Base-by-base conservation (phyloP, 2,888 invertebrate genomes). In the Choristoneura rosaceana region DNA sequence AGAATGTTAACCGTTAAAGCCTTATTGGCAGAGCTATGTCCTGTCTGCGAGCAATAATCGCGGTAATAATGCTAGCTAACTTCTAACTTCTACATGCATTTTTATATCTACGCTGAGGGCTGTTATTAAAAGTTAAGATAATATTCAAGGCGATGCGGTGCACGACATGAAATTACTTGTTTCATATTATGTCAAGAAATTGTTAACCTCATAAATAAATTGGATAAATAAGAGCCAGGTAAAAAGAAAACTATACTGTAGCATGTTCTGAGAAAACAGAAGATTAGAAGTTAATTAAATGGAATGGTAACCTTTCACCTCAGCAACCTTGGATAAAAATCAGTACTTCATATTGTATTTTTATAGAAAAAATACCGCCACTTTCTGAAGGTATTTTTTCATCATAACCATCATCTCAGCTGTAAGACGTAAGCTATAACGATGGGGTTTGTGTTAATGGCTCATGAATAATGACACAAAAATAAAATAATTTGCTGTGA, bases 101-200 rank as follows among this genome's bases (percentile, higher is more conserved):
- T 87, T 88, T 88, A 86, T 84, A 81, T 78, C 69, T 78, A 77
- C 81, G 76, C 83, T 82, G 80, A 83, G 81, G 82, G 80, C 74
- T 82, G 85, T 87, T 90, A 90, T 89, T 90, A 89, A 87, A 89
- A 87, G 78, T 87, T 84, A 77, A 86, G 90, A 90, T 90, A 89
- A 90, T 88, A 88, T 86, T 84, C 74, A 77, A 79, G 75, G 79
- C 83, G 79, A 86, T 86, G 86, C 81, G 75, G 81, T 84, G 86
- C 90, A 90, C 88, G 90, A 84, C 84, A 89, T 78, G 78, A 74
- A 80, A 81, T 81, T 79, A 81, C 77, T 78, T 81, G 78, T 82
- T 81, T 79, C 80, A 77, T 82, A 83, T 77, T 83, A 79, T 81
- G 79, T 77, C 76, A 75, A 81, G 81, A 83, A 81, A 82, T 78